Evolutionary conservation across 2,888 invertebrate genomes (phyloP), one percentile per base, ranked within the genome.

Genomic region (Panorpa germanica): DNA sequence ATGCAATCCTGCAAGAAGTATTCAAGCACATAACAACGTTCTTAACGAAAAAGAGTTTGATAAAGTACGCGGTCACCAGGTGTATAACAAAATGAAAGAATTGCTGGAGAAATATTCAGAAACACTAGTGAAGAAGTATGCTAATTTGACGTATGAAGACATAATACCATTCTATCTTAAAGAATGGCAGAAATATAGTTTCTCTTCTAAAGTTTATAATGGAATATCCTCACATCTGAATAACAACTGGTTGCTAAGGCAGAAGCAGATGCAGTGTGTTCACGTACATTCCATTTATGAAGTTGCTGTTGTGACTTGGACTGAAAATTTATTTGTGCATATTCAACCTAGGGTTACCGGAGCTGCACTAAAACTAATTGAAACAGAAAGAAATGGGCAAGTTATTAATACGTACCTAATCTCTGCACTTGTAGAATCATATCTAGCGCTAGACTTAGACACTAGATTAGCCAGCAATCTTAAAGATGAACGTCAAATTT

Each of bases 201-300:
- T 96, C 59, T 91, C 91, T 32, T 90, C 90, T 40, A 83, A 88
- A 49, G 96, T 96, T 5, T 65, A 96, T 20, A 88, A 98, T 59
- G 96, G 96, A 2, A 90, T 98, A 32, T 96, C 95, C 59, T 73
- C 88, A 1, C 98, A 98, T 57, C 65, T 98, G 25, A 98, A 98
- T 63, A 68, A 98, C 42, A 96, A 98, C 53, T 98, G 98, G 98
- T 96, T 99, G 4, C 78, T 88, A 42, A 65, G 98, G 37, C 96
- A 99, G 54, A 90, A 91, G 49, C 98, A 98, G 49, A 98, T 98
- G 53, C 95, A 96, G 0, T 69, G 88, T 32, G 91, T 90, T 60
- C 85, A 83, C 40, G 91, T 98, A 41, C 95, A 91, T 55, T 93
- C 95, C 61, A 91, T 98, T 41, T 98, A 98, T 61, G 93, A 98